phyloP scores from a whole-genome alignment of 2,888 invertebrate species.

The Eurytoma adleriae region DNA sequence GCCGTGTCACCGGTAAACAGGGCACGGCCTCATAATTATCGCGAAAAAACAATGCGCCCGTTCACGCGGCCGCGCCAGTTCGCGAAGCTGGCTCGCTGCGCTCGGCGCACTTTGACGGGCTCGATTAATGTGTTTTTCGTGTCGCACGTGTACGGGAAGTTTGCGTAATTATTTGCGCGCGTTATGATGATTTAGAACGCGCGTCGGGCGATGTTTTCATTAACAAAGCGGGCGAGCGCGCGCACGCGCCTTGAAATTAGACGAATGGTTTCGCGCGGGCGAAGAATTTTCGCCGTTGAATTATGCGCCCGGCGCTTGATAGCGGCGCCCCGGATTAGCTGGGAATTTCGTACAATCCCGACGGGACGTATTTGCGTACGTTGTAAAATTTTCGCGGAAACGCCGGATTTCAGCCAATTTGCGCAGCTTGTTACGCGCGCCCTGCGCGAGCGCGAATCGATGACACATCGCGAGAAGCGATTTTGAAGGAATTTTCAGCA shows the following conservation, averaged over 20 bases:
- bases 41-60: neutral
- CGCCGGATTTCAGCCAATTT: too few relatives aligned
- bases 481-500: too few relatives aligned
- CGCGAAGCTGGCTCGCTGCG: neutral
- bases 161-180: constrained; percentile 22
- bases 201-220: constrained; percentile 33
- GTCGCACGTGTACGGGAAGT: constrained; percentile 10
- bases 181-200: constrained; percentile 39
- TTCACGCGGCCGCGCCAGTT: neutral
- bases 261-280: constrained; percentile 11
- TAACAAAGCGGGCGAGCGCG: neutral
- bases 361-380: too few relatives aligned
- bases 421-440: too few relatives aligned
- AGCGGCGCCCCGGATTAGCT: too few relatives aligned
- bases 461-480: too few relatives aligned
- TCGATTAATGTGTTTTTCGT: constrained; percentile 46
- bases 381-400: too few relatives aligned
- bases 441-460: too few relatives aligned
- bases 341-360: too few relatives aligned
- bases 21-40: neutral
- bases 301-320: too few relatives aligned
- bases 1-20: neutral
- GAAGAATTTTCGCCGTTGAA: neutral
- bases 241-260: constrained; percentile 7
- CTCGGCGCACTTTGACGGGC: neutral